Conservation (phyloP, 2,113 vertebrate genomes). For the Otolemur garnettii region DNA sequence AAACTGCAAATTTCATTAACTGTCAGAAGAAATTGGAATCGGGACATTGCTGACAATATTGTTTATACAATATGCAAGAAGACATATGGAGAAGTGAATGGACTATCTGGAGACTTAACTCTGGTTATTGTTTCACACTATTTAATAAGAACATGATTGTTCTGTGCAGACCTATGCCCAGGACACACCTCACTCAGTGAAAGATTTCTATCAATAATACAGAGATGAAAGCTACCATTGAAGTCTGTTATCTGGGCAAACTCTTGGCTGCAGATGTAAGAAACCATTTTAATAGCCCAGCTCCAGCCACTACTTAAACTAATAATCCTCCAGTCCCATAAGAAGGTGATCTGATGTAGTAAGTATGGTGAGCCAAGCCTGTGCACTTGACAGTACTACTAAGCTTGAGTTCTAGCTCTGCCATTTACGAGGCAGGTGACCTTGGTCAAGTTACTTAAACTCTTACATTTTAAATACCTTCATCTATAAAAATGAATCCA, state of each 20-base stretch:
- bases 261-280: slow-evolving; percentile 42
- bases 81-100: not conserved
- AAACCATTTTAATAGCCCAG: slow-evolving; percentile 50
- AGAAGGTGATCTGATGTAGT: not conserved
- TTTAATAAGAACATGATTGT: slow-evolving; percentile 55
- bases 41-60: not conserved
- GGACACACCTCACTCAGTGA: slow-evolving; percentile 22
- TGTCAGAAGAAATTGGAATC: not conserved
- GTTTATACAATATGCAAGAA: not conserved
- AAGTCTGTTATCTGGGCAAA: slow-evolving; percentile 60
- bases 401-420: not conserved
- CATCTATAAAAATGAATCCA: slow-evolving; percentile 25
- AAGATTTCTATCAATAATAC: slow-evolving; percentile 70
- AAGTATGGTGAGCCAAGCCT: slow-evolving; percentile 18
- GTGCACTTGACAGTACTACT: not conserved
- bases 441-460: not conserved
- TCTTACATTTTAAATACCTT: slow-evolving; percentile 18
- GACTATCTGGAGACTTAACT: not conserved
- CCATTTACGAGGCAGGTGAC: not conserved
- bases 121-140: slow-evolving; percentile 26
- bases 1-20: slow-evolving; percentile 7
- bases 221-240: slow-evolving; percentile 68
- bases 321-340: slow-evolving; percentile 1
- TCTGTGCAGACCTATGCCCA: slow-evolving; percentile 17
- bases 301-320: slow-evolving; percentile 37